Base-by-base conservation (phyloP, 2,797 vertebrate genomes). In the Oophaga sylvatica region DNA sequence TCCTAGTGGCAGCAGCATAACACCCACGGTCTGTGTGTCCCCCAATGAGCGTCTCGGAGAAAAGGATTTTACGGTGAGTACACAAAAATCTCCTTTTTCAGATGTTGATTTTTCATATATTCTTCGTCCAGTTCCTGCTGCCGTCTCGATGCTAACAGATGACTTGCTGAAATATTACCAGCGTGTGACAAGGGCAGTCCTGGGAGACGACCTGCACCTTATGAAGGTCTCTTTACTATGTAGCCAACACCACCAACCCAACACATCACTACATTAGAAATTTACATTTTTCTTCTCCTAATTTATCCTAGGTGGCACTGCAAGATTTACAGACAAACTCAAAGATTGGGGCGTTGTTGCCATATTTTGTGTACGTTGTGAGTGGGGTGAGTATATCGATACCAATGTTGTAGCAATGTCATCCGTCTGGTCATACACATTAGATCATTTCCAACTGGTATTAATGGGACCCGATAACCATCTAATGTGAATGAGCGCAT, bases 321-420 rank as follows among this genome's bases (percentile, higher is more conserved):
- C 93, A 97, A 90, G 97, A 99, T 90, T 94, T 98, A 0, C 97
- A 98, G 93, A 98, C 95, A 13, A 99, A 98, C 92, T 95, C 97
- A 29, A 99, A 98, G 93, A 98, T 99, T 0, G 97, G 97, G 0
- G 97, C 97, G 0, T 95, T 99, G 15, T 92, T 99, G 48, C 97
- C 97, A 0, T 98, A 99, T 91, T 98, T 99, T n/a, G 97, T 99
- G 20, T 97, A 98, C 0, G 96, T 98, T 89, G 97, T 99, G 91
- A 98, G 97, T 56, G 97, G 97, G 94, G 97, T 98, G 92, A 87
- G 96, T 94, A 70, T 75, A 35, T 67, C n/a, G 8, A 48, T 19
- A 53, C 26, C 10, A 31, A 53, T 22, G 12, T 73, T 48, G 15
- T 41, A 71, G 31, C 8, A 10, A 71, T 41, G 6, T 31, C 2